Evolutionary conservation across 2,888 invertebrate species (phyloP).

Genomic region (Scaptomyza reducta): DNA sequence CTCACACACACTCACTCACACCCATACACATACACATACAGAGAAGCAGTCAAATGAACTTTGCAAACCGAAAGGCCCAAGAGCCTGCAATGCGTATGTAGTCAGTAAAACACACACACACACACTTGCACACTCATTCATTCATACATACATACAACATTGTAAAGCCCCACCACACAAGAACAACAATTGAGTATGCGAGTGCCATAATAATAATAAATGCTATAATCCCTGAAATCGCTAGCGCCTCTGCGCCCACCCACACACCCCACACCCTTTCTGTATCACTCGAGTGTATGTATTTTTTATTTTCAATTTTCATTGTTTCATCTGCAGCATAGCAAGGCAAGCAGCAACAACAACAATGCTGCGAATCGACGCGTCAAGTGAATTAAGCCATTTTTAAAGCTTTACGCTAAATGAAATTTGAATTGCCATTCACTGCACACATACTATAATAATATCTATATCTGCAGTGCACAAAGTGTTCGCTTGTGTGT

Average conservation of each 20-base stretch:
- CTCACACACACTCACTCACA: slow-evolving; percentile 10
- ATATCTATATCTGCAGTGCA: slow-evolving; percentile 5
- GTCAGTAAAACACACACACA: slow-evolving; percentile 21
- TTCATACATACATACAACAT: slow-evolving; percentile 31
- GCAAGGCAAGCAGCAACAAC: slow-evolving; percentile 22
- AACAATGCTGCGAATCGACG: slow-evolving; percentile 59
- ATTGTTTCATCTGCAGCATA: slow-evolving; percentile 70
- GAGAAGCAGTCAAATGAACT: slow-evolving; percentile 69
- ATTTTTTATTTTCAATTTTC: slow-evolving; percentile 76
- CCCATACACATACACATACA: slow-evolving; percentile 21
- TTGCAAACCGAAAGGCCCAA: slow-evolving; percentile 63
- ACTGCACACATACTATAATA: slow-evolving; percentile 19
- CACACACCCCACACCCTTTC: slow-evolving; percentile 2
- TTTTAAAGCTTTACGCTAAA: slow-evolving; percentile 79
- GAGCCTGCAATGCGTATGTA: slow-evolving; percentile 48
- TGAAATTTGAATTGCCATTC: slow-evolving; percentile 75
- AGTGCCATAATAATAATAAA: slow-evolving; percentile 78
- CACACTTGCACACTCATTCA: slow-evolving; percentile 7
- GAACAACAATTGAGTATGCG: slow-evolving; percentile 37
- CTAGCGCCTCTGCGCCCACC: slow-evolving; percentile 34
- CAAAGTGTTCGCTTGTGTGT: slow-evolving; percentile 67
- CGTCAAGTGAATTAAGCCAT: slow-evolving; percentile 79
- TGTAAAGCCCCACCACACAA: slow-evolving; percentile 17
- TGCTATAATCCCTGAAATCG: slow-evolving; percentile 73
- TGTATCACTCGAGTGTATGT: slow-evolving; percentile 34